Evolutionary conservation across 2,113 vertebrate genomes (phyloP).

Genomic region (Ploceus nigricollis): DNA sequence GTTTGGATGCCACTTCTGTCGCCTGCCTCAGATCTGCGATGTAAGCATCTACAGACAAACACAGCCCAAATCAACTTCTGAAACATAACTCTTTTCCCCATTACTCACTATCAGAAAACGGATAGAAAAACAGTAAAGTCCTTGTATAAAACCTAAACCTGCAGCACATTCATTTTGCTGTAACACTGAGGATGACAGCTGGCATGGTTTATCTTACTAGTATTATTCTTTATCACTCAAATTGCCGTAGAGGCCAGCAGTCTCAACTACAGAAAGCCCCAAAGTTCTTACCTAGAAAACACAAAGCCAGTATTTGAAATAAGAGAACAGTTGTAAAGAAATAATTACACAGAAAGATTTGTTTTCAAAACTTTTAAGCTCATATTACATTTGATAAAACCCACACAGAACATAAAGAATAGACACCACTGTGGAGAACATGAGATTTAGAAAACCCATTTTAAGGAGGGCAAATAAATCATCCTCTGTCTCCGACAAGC

Average conservation of each 20-base stretch:
- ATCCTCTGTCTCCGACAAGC: neutral
- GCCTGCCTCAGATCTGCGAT: constrained; percentile 73
- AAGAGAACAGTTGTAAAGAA: neutral
- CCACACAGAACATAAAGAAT: neutral
- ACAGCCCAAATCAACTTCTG: neutral
- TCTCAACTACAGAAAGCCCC: neutral
- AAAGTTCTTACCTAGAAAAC: neutral
- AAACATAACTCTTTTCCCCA: neutral
- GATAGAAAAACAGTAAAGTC: neutral
- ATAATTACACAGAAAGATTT: neutral
- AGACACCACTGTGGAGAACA: neutral
- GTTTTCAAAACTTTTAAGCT: neutral
- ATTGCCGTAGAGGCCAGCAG: neutral
- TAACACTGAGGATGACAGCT: neutral
- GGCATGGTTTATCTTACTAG: neutral
- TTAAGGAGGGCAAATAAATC: neutral
- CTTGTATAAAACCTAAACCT: neutral
- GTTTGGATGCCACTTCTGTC: constrained; percentile 69
- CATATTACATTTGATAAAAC: neutral
- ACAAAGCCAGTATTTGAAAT: neutral
- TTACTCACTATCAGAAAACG: neutral
- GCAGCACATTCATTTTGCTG: neutral
- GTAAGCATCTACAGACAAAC: constrained; percentile 57
- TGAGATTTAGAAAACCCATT: neutral
- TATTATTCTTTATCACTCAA: neutral